Evolutionary conservation across 2,888 invertebrate genomes (phyloP), one percentile per base, ranked within the genome.

Genomic region (Catotricha subobsoleta): DNA sequence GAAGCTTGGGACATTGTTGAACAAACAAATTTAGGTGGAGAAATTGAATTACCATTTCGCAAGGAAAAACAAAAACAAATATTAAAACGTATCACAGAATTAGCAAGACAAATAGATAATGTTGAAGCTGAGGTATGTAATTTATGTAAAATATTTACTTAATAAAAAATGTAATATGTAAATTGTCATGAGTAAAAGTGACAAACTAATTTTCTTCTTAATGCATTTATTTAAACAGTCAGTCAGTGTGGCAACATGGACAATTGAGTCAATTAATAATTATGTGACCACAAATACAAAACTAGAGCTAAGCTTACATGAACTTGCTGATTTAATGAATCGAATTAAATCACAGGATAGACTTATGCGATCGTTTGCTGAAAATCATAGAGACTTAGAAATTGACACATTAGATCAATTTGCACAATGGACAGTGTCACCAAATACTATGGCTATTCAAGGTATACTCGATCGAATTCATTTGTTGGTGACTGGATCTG

Each of bases 341-440:
- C 61, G 72, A 13, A 68, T 80, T 33, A 65, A 72, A 37, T 65
- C 69, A 21, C 68, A 71, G 4, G 72, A 74, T 48, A 55, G 65
- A 21, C 64, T 68, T 51, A 76, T 79, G 72, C 55, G 67, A 45
- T 66, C 67, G 40, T 74, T 76, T 52, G 66, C 71, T 41, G 56
- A 62, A 2, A 52, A 67, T 37, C 65, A 67, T 47, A 58, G 65
- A 25, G 65, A 65, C 43, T 60, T 74, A 48, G 79, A 82, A 54
- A 56, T 64, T 46, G 64, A 65, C 44, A 84, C 84, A 6, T 53
- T 83, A 47, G 66, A 77, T 52, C 70, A 74, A 52, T 83, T 82
- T 53, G 80, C 82, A 1, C 66, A 65, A 47, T 71, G 70, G 61
- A 74, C 75, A 31, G 74, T 81, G 2, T 74, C 80, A 1, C 77